phyloP scores from a whole-genome alignment of 1,140 invertebrate genomes.

The Orussus abietinus region DNA sequence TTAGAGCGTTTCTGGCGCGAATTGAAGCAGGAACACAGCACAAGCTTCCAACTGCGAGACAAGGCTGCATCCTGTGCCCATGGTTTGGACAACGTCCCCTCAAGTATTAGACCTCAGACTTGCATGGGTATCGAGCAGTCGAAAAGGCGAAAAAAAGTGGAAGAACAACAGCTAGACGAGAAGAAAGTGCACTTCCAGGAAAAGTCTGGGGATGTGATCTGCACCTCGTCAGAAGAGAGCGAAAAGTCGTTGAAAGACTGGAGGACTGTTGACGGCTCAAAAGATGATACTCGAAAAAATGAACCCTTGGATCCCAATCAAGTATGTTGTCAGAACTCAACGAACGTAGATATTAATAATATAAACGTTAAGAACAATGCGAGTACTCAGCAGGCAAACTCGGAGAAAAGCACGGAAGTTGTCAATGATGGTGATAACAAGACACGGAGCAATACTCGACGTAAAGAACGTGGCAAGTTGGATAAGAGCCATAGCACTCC shows the following conservation, averaged over 20 bases:
- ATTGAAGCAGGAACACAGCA: conserved; percentile 57
- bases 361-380: conserved; percentile 16
- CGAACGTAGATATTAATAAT: conserved; percentile 4
- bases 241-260: conserved; percentile 8
- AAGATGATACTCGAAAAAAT: conserved; percentile 10
- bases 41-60: conserved; percentile 55
- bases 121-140: conserved; percentile 57
- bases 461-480: conserved; percentile 55
- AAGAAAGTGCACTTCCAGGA: conserved; percentile 43
- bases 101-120: conserved; percentile 58
- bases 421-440: conserved; percentile 22
- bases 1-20: conserved; percentile 71
- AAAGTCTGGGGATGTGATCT: conserved; percentile 26
- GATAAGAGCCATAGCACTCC: conserved; percentile 76
- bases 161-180: conserved; percentile 23
- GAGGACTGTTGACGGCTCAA: conserved; percentile 1
- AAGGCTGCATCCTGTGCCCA: conserved; percentile 69
- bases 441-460: conserved; percentile 4
- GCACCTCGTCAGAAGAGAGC: conserved; percentile 14
- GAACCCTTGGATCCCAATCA: conserved; percentile 1
- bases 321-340: not conserved
- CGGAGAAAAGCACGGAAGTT: conserved; percentile 26
- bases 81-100: conserved; percentile 61
- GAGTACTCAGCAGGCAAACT: conserved; percentile 32
- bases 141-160: conserved; percentile 34